Percentiles rank a stretch among this genome's conserved stretches.
phyloP scores from a whole-genome alignment of 2,888 invertebrate genomes.

The Crossocerus cetratus region DNA sequence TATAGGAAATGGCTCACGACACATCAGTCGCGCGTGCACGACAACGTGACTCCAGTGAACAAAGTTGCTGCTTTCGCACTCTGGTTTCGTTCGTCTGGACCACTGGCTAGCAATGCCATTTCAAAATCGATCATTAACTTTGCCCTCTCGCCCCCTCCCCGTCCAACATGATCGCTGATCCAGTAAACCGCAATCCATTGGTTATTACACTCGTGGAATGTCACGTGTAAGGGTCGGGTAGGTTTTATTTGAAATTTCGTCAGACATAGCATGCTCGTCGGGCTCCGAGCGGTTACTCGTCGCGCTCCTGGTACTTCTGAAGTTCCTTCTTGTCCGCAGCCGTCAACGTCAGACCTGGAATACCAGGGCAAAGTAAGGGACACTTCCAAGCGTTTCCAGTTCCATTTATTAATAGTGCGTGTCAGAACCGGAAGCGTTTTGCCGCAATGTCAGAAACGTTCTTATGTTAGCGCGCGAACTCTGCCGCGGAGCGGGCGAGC shows the following conservation, averaged over 20 bases:
- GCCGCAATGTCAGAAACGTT: neutral
- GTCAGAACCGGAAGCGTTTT: neutral
- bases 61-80: neutral
- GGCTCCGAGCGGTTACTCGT: neutral
- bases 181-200: no score
- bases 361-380: neutral
- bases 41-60: neutral
- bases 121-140: no score
- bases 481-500: neutral
- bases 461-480: neutral
- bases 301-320: conserved; percentile 31
- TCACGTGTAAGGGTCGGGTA: neutral
- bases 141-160: no score
- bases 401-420: neutral
- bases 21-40: neutral
- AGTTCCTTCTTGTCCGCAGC: conserved; percentile 51
- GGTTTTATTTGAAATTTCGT: neutral
- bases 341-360: conserved; percentile 56
- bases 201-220: no score
- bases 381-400: no score
- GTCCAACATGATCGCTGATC: no score
- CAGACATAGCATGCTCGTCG: neutral
- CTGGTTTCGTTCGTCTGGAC: no score
- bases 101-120: no score
- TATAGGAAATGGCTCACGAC: no score